phyloP scores from a whole-genome alignment of 2,888 invertebrate species.

The Caenorhabditis sp. region DNA sequence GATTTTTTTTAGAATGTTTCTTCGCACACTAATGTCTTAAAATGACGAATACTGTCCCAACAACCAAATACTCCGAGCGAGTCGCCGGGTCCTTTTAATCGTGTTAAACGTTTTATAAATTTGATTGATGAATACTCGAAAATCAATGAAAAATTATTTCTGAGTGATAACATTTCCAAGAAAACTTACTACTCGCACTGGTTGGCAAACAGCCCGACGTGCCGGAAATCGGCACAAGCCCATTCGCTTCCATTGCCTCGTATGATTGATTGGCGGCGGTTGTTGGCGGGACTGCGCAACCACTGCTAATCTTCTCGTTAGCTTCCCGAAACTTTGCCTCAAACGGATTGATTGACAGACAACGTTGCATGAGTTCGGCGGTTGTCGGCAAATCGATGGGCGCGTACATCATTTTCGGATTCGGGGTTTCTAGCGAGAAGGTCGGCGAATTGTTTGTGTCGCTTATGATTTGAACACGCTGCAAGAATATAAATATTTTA shows the following conservation, averaged over 20 bases:
- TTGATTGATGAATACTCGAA: too few relatives aligned
- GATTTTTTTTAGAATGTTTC: too few relatives aligned
- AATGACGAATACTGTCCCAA: too few relatives aligned
- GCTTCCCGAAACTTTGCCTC: slow-evolving; percentile 69
- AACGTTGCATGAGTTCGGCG: slow-evolving; percentile 68
- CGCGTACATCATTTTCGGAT: slow-evolving; percentile 37
- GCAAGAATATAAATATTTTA: slow-evolving; percentile 14
- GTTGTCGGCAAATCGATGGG: slow-evolving; percentile 64
- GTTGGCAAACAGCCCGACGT: not conserved
- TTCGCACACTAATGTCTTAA: too few relatives aligned
- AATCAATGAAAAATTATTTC: slow-evolving; percentile 1
- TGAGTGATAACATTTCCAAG: too few relatives aligned
- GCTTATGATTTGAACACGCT: slow-evolving; percentile 37
- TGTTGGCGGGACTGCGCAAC: slow-evolving; percentile 26
- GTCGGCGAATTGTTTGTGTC: slow-evolving; percentile 21
- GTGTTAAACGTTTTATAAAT: too few relatives aligned
- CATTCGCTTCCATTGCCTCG: slow-evolving; percentile 54
- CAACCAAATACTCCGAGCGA: too few relatives aligned
- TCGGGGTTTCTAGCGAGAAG: slow-evolving; percentile 34
- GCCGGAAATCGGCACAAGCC: slow-evolving; percentile 42
- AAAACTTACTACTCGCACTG: slow-evolving; percentile 8
- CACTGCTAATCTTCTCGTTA: slow-evolving; percentile 57
- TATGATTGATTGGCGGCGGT: slow-evolving; percentile 26
- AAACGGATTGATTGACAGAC: slow-evolving; percentile 67
- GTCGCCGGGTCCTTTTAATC: too few relatives aligned